Evolutionary conservation across 1,140 invertebrate genomes (phyloP), one percentile per base, ranked within the genome.

Genomic region (Geopemphigus sp.): DNA sequence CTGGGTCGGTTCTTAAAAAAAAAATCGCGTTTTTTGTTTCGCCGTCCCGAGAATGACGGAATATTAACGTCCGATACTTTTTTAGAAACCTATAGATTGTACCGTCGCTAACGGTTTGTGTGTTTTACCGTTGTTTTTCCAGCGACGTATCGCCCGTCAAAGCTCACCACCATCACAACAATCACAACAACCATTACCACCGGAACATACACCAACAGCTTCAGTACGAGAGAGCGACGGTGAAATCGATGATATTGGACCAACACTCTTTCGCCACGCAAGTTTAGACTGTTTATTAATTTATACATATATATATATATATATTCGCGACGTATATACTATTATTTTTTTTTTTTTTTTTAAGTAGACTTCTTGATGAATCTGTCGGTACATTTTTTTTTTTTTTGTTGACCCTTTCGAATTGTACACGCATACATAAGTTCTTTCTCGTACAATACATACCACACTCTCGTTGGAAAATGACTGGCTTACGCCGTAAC

Each of bases 361-460:
- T 78, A 78, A 78, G 74, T 78, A 78, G 74, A 78, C 74, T 61
- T 78, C 74, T 78, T 78, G 74, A 78, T 78, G 56, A 78, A 78
- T 59, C 74, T 78, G 74, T 78, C 74, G 24, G 57, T 78, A 47
- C 57, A 32, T 78, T 78, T 61, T 76, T 66, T 66, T 70, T 72
- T 74, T 66, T 66, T 70, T 72, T 74, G 32, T 74, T 74, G 74
- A 78, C 74, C 74, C 45, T 78, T 39, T 78, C 74, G 29, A 63
- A 61, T 78, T 78, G 74, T 78, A 63, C 24, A 26, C 57, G 24
- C 24, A 59, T 17, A 14, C 72, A 32, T n/a, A n/a, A n/a, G n/a
- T n/a, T n/a, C n/a, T n/a, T n/a, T n/a, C n/a, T n/a, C n/a, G n/a
- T n/a, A n/a, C n/a, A n/a, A n/a, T n/a, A n/a, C n/a, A n/a, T n/a